A percentile compares a stretch with the other conserved stretches of the same genome.
Conservation (phyloP, 2,888 invertebrate genomes). For the Eurytoma californica region DNA sequence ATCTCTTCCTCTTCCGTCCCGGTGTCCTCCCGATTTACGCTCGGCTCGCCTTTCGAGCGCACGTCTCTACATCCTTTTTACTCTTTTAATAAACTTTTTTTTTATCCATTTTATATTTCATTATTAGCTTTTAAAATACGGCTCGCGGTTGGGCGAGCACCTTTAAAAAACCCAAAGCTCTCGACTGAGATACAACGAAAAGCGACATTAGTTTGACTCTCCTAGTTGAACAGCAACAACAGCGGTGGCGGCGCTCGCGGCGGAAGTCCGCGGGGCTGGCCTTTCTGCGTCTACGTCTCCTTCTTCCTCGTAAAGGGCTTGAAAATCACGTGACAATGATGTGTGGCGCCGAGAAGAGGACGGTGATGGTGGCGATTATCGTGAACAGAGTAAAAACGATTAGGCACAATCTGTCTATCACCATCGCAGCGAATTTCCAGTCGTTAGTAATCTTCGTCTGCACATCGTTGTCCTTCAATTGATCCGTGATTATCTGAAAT, state of each 20-base stretch:
- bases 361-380: conserved; percentile 97
- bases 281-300: conserved; percentile 59
- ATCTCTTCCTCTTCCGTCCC: conserved; percentile 29
- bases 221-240: conserved; percentile 48
- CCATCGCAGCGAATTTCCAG: conserved; percentile 99
- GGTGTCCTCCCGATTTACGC: background rate
- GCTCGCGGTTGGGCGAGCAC: conserved; percentile 42
- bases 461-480: conserved; percentile 96
- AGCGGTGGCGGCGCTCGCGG: conserved; percentile 7
- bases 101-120: conserved; percentile 11
- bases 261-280: conserved; percentile 57
- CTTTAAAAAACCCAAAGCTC: conserved; percentile 43
- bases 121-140: conserved; percentile 42
- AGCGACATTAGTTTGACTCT: conserved; percentile 55
- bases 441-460: conserved; percentile 95
- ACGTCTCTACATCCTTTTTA: background rate
- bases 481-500: conserved; percentile 80
- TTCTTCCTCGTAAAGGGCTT: conserved; percentile 40
- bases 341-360: conserved; percentile 97
- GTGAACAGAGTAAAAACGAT: conserved; percentile 99
- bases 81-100: conserved; percentile 22
- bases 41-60: background rate
- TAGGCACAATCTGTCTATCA: conserved; percentile 99
- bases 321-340: conserved; percentile 88
- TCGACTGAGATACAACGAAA: conserved; percentile 57